Evolutionary conservation across 2,888 invertebrate species (phyloP), one percentile per base, ranked within the genome.

Genomic region (Iselma pallidipennis): DNA sequence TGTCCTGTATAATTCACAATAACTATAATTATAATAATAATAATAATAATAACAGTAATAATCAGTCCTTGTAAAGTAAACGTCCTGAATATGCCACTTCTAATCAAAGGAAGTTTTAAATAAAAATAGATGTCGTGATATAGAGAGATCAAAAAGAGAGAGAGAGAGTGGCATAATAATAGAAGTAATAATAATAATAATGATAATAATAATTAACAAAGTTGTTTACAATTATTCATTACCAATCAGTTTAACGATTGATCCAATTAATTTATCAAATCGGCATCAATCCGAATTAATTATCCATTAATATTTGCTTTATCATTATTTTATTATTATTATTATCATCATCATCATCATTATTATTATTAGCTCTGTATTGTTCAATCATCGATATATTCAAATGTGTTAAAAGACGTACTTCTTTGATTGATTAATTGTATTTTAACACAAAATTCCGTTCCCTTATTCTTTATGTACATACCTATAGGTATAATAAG

Each of bases 191-290:
- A n/a, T n/a, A n/a, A n/a, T n/a, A n/a, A n/a, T n/a, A n/a, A n/a
- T 2, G 14, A 37, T 37, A 1, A 9, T 9, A 7, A 6, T 37
- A 37, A 37, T 37, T 16, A 37, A 16, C 37, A 7, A 9, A 37
- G 6, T 16, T 42, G 21, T 42, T 42, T 19, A 42, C 21, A 42
- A 49, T 29, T 29, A 56, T 31, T 55, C 54, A 59, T 59, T 55
- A 55, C 23, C 19, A 42, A 25, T 26, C 55, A 37, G 55, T 55
- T 59, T 55, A 49, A 50, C 28, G 48, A 56, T 49, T 61, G 51
- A 53, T 54, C 53, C 48, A 53, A 59, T 59, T 59, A 59, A 54
- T 59, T 54, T 48, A 54, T 49, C 28, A 29, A 51, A 70, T 63
- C 55, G 28, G 10, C 9, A 16, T 42, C 42, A 19, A 42, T 10